These are phyloP conservation scores for Latheticus oryzae DNA, from an alignment of 2,888 invertebrate species.

Conservation along the genomic window DNA sequence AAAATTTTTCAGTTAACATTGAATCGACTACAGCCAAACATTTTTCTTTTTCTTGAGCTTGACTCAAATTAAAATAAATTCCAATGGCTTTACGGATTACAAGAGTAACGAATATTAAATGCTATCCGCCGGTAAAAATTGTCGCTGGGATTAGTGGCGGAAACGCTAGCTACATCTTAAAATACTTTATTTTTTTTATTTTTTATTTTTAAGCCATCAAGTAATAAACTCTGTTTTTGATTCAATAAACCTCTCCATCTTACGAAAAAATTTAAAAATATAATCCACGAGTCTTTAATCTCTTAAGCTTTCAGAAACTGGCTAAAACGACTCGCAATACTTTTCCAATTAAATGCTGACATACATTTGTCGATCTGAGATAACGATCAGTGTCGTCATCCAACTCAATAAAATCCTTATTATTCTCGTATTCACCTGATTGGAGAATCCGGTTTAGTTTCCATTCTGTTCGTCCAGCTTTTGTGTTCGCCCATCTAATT, in stretches of 20 bases:
- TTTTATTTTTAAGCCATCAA: neutral
- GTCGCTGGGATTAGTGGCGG: constrained; percentile 19
- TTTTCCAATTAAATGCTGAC: constrained; percentile 31
- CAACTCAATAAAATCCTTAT: constrained; percentile 20
- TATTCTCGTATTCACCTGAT: constrained; percentile 23
- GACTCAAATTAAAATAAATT: constrained; percentile 33
- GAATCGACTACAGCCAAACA: constrained; percentile 4
- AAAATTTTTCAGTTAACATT: no score
- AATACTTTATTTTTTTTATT: neutral
- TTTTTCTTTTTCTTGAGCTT: constrained; percentile 2
- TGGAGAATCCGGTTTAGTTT: constrained; percentile 21
- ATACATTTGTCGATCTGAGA: constrained; percentile 24
- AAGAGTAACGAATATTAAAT: constrained; percentile 29
- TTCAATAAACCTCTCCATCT: no score
- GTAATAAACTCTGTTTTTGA: no score
- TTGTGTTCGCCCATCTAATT: constrained; percentile 34
- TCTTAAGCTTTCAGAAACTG: constrained; percentile 1
- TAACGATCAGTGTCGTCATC: constrained; percentile 26
- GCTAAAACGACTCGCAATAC: constrained; percentile 11
- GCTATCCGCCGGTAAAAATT: constrained; percentile 10
- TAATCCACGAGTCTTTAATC: neutral
- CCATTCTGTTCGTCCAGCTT: constrained; percentile 20
- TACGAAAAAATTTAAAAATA: no score
- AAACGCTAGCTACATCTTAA: constrained; percentile 22
- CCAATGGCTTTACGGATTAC: constrained; percentile 17